phyloP scores from a whole-genome alignment of 2,797 vertebrate species.

The Florisuga fusca region DNA sequence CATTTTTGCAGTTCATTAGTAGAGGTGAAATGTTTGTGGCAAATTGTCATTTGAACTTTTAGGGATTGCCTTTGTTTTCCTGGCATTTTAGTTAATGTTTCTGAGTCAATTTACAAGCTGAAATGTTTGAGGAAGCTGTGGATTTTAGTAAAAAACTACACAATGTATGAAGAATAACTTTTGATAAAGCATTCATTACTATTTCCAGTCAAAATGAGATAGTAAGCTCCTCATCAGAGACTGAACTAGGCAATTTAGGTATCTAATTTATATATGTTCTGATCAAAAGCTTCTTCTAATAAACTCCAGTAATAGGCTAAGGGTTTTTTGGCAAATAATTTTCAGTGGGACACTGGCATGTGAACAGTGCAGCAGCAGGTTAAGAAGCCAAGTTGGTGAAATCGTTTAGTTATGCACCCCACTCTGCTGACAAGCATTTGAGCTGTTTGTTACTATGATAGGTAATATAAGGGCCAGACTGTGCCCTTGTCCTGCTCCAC shows the following conservation, averaged over 20 bases:
- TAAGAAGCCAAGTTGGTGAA: background rate
- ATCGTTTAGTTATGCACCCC: background rate
- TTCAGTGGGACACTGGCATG: background rate
- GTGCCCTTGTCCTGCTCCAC: background rate
- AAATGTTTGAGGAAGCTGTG: background rate
- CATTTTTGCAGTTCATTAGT: constrained; percentile 68
- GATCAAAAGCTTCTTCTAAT: background rate
- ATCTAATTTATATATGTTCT: background rate
- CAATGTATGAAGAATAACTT: background rate
- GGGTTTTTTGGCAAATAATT: background rate
- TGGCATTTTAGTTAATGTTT: constrained; percentile 43
- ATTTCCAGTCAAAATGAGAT: background rate
- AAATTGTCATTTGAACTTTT: constrained; percentile 59
- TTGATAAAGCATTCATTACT: background rate
- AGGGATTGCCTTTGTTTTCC: constrained; percentile 51
- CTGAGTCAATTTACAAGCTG: constrained; percentile 23
- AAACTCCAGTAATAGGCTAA: background rate
- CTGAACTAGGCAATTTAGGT: background rate
- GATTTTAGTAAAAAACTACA: constrained; percentile 9
- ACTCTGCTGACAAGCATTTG: background rate
- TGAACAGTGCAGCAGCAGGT: background rate
- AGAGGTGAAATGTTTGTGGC: constrained; percentile 67
- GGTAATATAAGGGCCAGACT: background rate
- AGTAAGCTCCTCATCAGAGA: background rate
- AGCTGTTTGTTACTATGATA: background rate